Percentiles rank a stretch among this genome's conserved stretches.
phyloP scores from a whole-genome alignment of 2,797 vertebrate genomes.

The Pantherophis vulpinus region DNA sequence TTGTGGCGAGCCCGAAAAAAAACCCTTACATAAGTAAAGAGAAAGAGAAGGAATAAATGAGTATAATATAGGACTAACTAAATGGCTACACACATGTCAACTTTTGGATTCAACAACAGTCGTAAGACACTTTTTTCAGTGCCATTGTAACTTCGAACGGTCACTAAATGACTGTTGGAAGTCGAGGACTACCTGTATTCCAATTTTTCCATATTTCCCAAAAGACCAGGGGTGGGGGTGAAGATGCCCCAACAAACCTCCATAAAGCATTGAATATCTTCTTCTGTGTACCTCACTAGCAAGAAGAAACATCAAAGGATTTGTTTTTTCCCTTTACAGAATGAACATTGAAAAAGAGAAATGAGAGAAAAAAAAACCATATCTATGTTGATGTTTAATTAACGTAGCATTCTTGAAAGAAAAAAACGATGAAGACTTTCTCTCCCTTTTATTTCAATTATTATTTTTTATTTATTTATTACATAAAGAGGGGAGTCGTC shows the following conservation, averaged over 20 bases:
- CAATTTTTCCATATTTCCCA: background rate
- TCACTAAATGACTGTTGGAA: background rate
- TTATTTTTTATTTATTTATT: background rate
- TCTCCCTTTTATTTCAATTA: background rate
- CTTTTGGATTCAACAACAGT: background rate
- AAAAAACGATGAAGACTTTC: background rate
- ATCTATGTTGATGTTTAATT: background rate
- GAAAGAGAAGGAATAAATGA: no score
- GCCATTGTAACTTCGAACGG: background rate
- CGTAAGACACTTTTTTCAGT: background rate
- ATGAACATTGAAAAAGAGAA: background rate
- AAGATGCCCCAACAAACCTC: background rate
- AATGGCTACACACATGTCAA: no score
- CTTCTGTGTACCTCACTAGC: background rate
- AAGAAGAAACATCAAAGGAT: background rate
- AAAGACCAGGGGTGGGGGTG: background rate
- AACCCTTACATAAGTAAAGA: no score
- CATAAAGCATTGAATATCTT: background rate
- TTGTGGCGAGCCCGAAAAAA: no score
- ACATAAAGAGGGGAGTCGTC: background rate
- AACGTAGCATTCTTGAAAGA: background rate
- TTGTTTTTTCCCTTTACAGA: background rate
- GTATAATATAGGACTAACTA: no score
- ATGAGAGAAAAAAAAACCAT: background rate
- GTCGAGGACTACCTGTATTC: background rate